Conservation (phyloP, 1,140 invertebrate species). For the Ceratitis capitata region DNA sequence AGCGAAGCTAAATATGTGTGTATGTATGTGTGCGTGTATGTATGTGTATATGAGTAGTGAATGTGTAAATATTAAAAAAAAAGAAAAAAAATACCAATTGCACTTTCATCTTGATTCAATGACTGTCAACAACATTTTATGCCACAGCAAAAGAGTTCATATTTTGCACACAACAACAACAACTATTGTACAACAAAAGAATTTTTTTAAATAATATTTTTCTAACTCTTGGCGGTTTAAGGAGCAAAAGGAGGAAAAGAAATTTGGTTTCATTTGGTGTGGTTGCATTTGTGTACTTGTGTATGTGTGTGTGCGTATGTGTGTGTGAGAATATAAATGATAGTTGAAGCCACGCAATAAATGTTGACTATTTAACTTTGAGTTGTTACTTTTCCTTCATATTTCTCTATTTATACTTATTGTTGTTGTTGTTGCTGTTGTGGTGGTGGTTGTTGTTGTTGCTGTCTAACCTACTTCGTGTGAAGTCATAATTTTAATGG, state of each 20-base stretch:
- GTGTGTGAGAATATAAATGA: not conserved
- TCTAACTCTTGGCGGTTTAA: not conserved
- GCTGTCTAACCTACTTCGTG: conserved; percentile 9
- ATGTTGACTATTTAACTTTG: not conserved
- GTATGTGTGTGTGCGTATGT: not conserved
- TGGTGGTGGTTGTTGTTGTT: not conserved
- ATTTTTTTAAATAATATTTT: too few relatives aligned
- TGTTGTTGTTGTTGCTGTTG: not conserved
- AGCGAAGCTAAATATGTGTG: too few relatives aligned
- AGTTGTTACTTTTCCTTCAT: not conserved
- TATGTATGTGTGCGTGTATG: too few relatives aligned
- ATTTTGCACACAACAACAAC: not conserved
- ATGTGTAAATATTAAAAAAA: too few relatives aligned
- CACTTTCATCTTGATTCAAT: conserved; percentile 38
- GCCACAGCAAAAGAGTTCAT: not conserved
- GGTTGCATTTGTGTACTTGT: not conserved
- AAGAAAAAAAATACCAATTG: conserved; percentile 21
- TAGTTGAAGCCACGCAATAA: not conserved
- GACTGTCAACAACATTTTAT: not conserved
- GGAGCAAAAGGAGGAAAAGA: not conserved
- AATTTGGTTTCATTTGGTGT: not conserved
- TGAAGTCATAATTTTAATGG: conserved; percentile 30
- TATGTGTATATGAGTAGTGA: too few relatives aligned
- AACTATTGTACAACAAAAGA: not conserved
- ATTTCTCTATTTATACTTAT: not conserved